Base-by-base conservation (phyloP, 1,140 invertebrate genomes). In the Bombus balteatus region DNA sequence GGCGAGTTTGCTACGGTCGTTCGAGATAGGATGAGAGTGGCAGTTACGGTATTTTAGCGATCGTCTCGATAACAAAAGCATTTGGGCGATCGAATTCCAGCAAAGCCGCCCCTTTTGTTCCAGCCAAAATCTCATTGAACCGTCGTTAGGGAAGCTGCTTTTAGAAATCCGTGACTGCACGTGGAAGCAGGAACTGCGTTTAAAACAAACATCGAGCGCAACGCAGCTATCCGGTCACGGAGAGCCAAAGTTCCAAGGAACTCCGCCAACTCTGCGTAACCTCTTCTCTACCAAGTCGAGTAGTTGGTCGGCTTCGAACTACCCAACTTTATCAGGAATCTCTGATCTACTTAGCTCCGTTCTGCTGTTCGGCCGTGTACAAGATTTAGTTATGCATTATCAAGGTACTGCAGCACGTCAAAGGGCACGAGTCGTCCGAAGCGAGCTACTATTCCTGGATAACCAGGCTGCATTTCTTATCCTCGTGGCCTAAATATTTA, bases 351-450 rank as follows among this genome's bases (percentile, higher is more conserved):
- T 85, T 85, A 80, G 62, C 76, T 57, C 12, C 32, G 66, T 62
- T 72, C 32, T n/a, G 68, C 57, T 41, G 22, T 37, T 62, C 32
- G 72, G 13, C 12, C 47, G 25, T 62, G n/a, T 43, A n/a, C 53
- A 32, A 75, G 79, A 85, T 73, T 81, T 70, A 74, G 71, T 59
- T 73, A 81, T 74, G 79, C 78, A 81, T 85, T 81, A 85, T 81
- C 84, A 79, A 66, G 59, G 34, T 12, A 43, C 57, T 53, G 78
- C 22, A 6, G 1, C 43, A 22, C 59, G 43, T 81, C 78, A 85
- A 85, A 85, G 84, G 70, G 77, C 34, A 37, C 71, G 5, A 37
- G 37, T 25, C 43, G 8, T 39, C 10, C 15, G 37, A 8, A 74
- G 70, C 43, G 70, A 70, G 74, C 71, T 59, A 34, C 37, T 15